These are phyloP conservation scores for Pteria penguin DNA, from an alignment of 2,888 invertebrate species.

Conservation along the genomic window DNA sequence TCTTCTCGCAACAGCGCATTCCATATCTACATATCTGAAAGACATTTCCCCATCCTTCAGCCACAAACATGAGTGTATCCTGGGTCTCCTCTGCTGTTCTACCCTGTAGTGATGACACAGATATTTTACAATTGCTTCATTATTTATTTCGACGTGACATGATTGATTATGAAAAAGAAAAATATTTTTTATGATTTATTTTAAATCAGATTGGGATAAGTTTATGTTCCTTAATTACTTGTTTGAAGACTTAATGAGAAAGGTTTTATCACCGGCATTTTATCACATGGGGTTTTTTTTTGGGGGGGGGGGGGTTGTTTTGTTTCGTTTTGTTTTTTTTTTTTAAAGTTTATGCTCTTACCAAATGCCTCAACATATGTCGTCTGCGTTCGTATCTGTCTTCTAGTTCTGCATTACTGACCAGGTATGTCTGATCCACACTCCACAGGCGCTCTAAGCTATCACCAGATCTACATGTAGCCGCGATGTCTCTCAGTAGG, in stretches of 20 bases:
- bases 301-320: no score
- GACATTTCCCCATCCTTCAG: slow-evolving; percentile 45
- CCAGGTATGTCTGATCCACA: slow-evolving; percentile 14
- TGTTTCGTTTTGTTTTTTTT: no score
- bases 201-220: no score
- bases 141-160: no score
- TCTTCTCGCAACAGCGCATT: slow-evolving; percentile 41
- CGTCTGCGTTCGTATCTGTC: slow-evolving; percentile 23
- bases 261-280: no score
- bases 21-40: slow-evolving; percentile 52
- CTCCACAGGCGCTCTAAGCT: slow-evolving; percentile 19
- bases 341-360: no score
- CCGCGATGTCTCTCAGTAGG: slow-evolving; percentile 10
- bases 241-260: no score
- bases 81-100: slow-evolving; percentile 37
- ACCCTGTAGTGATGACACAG: slow-evolving; percentile 35
- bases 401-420: slow-evolving; percentile 28
- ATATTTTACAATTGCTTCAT: not conserved
- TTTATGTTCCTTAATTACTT: no score
- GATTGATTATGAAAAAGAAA: no score
- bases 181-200: no score
- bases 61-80: slow-evolving; percentile 47
- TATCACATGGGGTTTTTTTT: no score
- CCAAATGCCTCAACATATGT: slow-evolving; percentile 3
- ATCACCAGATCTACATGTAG: slow-evolving; percentile 14